These are phyloP conservation scores for Nemapogon koenigi DNA, from an alignment of 2,888 invertebrate species.

Conservation along the genomic window DNA sequence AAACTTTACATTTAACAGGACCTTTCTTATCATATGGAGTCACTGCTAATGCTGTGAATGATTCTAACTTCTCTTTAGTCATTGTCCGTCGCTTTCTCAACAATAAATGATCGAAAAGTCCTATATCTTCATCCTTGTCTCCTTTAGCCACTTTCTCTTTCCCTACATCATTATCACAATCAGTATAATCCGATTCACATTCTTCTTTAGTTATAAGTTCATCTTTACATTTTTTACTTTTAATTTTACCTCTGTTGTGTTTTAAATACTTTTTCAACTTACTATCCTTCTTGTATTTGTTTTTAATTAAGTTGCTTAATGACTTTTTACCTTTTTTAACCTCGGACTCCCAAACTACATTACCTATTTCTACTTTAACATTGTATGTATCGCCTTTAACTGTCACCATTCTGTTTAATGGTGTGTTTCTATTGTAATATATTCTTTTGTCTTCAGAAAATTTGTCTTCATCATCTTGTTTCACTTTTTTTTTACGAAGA, in stretches of 20 bases:
- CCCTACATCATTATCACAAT: not conserved
- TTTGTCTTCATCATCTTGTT: not conserved
- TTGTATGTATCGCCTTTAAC: conserved; percentile 4
- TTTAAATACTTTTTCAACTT: not conserved
- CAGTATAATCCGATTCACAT: not conserved
- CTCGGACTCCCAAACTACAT: conserved; percentile 3
- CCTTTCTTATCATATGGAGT: conserved; percentile 5
- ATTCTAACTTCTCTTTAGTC: conserved; percentile 6
- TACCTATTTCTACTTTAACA: conserved; percentile 5
- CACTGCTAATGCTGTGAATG: conserved; percentile 6
- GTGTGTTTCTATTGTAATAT: conserved; percentile 1
- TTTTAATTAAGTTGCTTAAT: not conserved
- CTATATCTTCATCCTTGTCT: conserved; percentile 2
- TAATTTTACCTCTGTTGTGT: not conserved
- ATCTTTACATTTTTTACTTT: not conserved
- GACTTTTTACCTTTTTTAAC: conserved; percentile 4
- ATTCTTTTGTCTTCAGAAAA: not conserved
- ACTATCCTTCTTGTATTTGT: not conserved
- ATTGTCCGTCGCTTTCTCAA: conserved; percentile 4
- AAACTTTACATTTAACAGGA: conserved; percentile 9
- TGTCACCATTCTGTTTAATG: conserved; percentile 3
- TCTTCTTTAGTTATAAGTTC: not conserved
- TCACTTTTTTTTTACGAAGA: no score
- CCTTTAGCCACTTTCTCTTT: no score
- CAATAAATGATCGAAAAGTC: conserved; percentile 1